Evolutionary conservation across 2,797 vertebrate genomes (phyloP).

Genomic region (Eupleurogrammus muticus): DNA sequence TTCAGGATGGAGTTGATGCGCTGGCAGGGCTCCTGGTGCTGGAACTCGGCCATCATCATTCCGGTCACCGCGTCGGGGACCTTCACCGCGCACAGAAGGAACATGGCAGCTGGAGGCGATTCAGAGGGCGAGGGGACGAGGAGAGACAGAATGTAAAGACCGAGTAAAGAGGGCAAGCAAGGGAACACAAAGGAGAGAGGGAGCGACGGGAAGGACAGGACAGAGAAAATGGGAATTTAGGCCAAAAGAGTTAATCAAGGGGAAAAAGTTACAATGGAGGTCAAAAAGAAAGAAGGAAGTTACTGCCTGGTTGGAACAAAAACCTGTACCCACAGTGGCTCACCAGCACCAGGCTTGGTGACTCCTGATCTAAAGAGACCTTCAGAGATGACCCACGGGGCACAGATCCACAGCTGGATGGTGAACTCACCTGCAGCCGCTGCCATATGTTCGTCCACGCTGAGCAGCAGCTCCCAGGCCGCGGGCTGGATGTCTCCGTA

Average conservation of each 20-base stretch:
- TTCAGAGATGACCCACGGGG: background rate
- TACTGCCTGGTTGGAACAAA: too few species aligned
- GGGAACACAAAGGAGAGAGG: background rate
- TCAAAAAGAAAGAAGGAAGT: background rate
- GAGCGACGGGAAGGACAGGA: background rate
- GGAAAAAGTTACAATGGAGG: background rate
- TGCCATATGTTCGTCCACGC: conserved; percentile 98
- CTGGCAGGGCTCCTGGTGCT: conserved; percentile 97
- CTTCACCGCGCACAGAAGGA: conserved; percentile 97
- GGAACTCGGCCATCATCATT: conserved; percentile 99
- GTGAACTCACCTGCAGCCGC: conserved; percentile 91
- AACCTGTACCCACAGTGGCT: too few species aligned
- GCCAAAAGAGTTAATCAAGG: background rate
- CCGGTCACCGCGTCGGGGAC: conserved; percentile 96
- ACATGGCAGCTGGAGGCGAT: conserved; percentile 92
- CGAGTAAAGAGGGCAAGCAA: background rate
- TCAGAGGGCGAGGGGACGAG: background rate
- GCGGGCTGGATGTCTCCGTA: conserved; percentile 97
- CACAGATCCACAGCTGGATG: background rate
- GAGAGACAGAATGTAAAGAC: too few species aligned
- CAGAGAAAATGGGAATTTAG: background rate
- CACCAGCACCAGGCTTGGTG: too few species aligned
- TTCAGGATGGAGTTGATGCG: conserved; percentile 96
- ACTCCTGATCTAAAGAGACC: conserved; percentile 3
- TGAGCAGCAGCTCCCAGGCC: conserved; percentile 97